Evolutionary conservation across 1,140 invertebrate genomes (phyloP).

Genomic region (Pogonognathellus flavescens): DNA sequence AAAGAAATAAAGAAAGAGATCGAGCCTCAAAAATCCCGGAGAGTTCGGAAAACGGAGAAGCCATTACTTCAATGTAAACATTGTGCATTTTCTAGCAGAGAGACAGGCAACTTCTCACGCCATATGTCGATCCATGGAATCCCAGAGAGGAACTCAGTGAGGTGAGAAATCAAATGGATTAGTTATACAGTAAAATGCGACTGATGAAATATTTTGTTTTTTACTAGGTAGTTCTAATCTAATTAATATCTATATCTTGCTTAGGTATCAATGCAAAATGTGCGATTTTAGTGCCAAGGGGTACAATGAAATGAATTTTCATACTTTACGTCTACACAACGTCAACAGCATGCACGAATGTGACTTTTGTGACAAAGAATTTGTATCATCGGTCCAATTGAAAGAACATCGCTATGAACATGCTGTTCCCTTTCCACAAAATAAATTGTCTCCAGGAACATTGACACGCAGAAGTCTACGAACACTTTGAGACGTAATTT

Average conservation of each 20-base stretch:
- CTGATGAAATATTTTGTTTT: no score
- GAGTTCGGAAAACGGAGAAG: not conserved
- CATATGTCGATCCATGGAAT: not conserved
- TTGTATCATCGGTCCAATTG: not conserved
- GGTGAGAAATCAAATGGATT: no score
- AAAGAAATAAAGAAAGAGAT: not conserved
- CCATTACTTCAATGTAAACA: not conserved
- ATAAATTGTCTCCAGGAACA: no score
- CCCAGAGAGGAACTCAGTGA: not conserved
- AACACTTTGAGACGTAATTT: no score
- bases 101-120: not conserved
- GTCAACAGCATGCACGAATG: not conserved
- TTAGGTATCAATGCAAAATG: not conserved
- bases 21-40: no score
- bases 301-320: not conserved
- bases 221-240: no score
- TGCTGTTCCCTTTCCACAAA: no score
- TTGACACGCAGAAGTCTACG: no score
- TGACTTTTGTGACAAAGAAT: conserved; percentile 9
- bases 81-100: not conserved
- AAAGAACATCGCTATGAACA: not conserved
- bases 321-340: not conserved
- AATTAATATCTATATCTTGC: no score
- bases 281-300: not conserved
- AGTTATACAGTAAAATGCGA: no score